Evolutionary conservation across 2,888 invertebrate genomes (phyloP).

Genomic region (Opisthograptis luteolata): DNA sequence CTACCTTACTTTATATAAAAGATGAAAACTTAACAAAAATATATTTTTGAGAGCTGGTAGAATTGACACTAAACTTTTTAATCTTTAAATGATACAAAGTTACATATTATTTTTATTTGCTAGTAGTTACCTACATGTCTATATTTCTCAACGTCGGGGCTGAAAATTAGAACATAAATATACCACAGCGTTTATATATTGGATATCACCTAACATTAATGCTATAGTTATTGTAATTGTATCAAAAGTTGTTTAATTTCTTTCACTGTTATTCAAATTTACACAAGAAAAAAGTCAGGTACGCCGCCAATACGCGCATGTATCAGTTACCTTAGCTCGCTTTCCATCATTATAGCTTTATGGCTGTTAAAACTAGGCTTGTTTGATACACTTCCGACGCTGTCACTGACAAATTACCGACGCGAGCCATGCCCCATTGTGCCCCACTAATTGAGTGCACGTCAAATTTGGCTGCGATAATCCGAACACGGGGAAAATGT

Average conservation of each 20-base stretch:
- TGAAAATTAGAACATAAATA: too few relatives aligned
- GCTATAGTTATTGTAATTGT: too few relatives aligned
- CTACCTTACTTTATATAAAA: too few relatives aligned
- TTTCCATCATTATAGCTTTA: constrained; percentile 47
- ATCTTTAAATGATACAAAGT: too few relatives aligned
- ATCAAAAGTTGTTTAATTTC: not conserved
- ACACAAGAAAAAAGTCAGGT: not conserved
- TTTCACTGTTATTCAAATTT: not conserved
- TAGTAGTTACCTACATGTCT: too few relatives aligned
- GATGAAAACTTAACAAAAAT: too few relatives aligned
- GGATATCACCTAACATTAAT: too few relatives aligned
- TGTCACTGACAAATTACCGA: constrained; percentile 80
- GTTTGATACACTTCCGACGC: constrained; percentile 72
- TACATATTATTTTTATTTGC: too few relatives aligned
- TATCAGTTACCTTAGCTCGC: constrained; percentile 11
- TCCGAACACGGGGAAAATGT: constrained; percentile 68
- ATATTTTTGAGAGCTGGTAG: too few relatives aligned
- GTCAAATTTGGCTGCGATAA: constrained; percentile 75
- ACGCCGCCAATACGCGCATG: not conserved
- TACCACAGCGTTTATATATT: too few relatives aligned
- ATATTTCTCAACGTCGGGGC: too few relatives aligned
- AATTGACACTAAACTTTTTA: too few relatives aligned
- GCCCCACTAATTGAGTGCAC: constrained; percentile 77
- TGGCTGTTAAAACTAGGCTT: constrained; percentile 62
- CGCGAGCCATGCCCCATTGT: constrained; percentile 23